Percentiles rank a stretch among this genome's conserved stretches.
Evolutionary conservation across 2,888 invertebrate genomes (phyloP).

Genomic region (Xanthorhoe designata): DNA sequence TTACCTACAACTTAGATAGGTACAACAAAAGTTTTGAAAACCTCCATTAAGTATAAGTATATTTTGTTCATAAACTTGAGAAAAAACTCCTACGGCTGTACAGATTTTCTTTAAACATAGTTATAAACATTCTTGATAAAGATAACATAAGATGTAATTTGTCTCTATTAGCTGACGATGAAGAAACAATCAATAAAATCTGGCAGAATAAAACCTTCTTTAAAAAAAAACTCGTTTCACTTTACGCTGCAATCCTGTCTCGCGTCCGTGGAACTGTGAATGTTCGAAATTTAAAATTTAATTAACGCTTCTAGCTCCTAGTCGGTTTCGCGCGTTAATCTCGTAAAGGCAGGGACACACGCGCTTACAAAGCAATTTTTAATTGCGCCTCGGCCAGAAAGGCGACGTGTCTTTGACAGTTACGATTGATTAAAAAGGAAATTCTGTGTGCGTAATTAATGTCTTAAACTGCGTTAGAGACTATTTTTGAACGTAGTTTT

Average conservation of each 20-base stretch:
- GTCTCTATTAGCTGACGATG: too few species aligned
- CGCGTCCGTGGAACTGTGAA: conserved; percentile 36
- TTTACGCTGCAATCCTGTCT: conserved; percentile 57
- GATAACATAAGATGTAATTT: too few species aligned
- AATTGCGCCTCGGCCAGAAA: conserved; percentile 68
- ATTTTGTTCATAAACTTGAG: too few species aligned
- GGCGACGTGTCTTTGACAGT: conserved; percentile 71
- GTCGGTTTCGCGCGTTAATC: conserved; percentile 70
- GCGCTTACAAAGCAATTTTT: conserved; percentile 78
- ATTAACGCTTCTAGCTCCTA: conserved; percentile 56
- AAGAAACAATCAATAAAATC: not conserved
- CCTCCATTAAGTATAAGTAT: too few species aligned
- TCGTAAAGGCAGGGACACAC: conserved; percentile 69
- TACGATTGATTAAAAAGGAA: conserved; percentile 71
- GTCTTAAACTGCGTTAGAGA: not conserved
- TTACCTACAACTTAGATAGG: too few species aligned
- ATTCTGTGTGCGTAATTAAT: conserved; percentile 22
- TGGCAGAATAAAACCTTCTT: conserved; percentile 3
- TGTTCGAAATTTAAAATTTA: conserved; percentile 61
- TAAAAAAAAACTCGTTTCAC: conserved; percentile 32
- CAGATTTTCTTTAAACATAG: too few species aligned
- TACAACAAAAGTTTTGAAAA: conserved; percentile 1
- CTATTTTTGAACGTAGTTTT: too few species aligned
- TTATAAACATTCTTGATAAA: too few species aligned
- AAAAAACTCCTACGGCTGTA: too few species aligned